These are phyloP conservation scores for Thymelicus sylvestris DNA, from an alignment of 2,888 invertebrate genomes.

Conservation along the genomic window DNA sequence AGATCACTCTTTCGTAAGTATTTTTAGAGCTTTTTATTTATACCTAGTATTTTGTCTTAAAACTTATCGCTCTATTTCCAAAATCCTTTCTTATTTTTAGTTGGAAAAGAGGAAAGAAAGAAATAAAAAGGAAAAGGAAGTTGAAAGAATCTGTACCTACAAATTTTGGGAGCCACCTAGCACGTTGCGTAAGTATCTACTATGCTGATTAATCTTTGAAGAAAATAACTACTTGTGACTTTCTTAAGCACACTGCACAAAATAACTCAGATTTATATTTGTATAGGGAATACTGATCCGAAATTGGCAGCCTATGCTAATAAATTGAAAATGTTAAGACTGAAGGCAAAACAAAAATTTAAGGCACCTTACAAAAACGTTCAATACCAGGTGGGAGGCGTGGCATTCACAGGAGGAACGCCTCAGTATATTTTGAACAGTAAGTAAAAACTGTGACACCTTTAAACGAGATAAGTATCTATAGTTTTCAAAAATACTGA, in stretches of 20 bases:
- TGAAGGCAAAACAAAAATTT: constrained; percentile 57
- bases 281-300: constrained; percentile 65
- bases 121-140: constrained; percentile 59
- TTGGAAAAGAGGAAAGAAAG: constrained; percentile 65
- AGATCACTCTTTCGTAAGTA: constrained; percentile 62
- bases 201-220: no score
- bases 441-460: constrained; percentile 44
- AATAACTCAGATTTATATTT: constrained; percentile 15
- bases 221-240: not conserved
- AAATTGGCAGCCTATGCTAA: constrained; percentile 60
- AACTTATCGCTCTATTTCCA: not conserved
- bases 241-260: not conserved
- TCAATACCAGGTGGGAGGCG: constrained; percentile 60
- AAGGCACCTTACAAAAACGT: constrained; percentile 59
- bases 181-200: constrained; percentile 61
- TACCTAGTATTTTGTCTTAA: not conserved
- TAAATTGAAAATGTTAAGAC: constrained; percentile 66
- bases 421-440: constrained; percentile 63
- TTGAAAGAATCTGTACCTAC: constrained; percentile 64
- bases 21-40: not conserved
- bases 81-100: constrained; percentile 45
- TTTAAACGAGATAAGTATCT: no score
- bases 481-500: no score
- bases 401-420: constrained; percentile 57
- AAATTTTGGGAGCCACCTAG: constrained; percentile 78